Conservation (phyloP, 2,888 invertebrate species). For the Eubasilissa splendida region DNA sequence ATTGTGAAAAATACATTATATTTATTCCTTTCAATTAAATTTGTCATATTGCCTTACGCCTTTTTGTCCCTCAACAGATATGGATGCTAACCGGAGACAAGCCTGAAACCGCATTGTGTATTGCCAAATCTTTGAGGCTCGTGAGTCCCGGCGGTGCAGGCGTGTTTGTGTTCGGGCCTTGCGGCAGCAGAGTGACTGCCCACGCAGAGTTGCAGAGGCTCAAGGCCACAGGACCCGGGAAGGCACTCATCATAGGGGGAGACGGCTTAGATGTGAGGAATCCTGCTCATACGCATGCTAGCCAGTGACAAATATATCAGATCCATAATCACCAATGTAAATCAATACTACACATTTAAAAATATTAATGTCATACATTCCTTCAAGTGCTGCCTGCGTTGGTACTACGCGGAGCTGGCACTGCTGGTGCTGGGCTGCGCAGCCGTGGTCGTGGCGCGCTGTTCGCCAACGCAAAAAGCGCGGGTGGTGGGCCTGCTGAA, state of each 20-base stretch:
- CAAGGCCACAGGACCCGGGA: conserved; percentile 58
- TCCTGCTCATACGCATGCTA: too few relatives aligned
- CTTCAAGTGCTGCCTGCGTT: conserved; percentile 76
- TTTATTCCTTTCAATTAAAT: too few relatives aligned
- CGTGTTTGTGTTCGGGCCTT: conserved; percentile 64
- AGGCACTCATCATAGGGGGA: conserved; percentile 69
- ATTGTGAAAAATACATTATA: too few relatives aligned
- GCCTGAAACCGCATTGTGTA: conserved; percentile 97
- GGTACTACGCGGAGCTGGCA: conserved; percentile 81
- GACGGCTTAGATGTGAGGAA: conserved; percentile 67
- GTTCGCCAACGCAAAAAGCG: conserved; percentile 93
- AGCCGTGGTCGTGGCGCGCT: conserved; percentile 92
- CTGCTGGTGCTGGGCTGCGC: conserved; percentile 80
- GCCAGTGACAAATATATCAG: too few relatives aligned
- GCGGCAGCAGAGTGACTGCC: conserved; percentile 63
- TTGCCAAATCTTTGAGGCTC: conserved; percentile 96
- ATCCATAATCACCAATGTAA: not conserved
- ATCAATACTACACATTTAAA: not conserved
- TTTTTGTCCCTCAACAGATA: conserved; percentile 70
- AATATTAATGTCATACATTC: too few relatives aligned
- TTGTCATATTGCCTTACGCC: not conserved
- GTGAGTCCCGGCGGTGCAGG: conserved; percentile 70
- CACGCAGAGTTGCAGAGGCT: conserved; percentile 62
- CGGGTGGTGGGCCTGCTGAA: conserved; percentile 74
- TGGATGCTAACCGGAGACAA: conserved; percentile 98